Percentiles rank a stretch among this genome's conserved stretches.
Evolutionary conservation across 2,888 invertebrate species (phyloP).

Genomic region (Phasia obesa): DNA sequence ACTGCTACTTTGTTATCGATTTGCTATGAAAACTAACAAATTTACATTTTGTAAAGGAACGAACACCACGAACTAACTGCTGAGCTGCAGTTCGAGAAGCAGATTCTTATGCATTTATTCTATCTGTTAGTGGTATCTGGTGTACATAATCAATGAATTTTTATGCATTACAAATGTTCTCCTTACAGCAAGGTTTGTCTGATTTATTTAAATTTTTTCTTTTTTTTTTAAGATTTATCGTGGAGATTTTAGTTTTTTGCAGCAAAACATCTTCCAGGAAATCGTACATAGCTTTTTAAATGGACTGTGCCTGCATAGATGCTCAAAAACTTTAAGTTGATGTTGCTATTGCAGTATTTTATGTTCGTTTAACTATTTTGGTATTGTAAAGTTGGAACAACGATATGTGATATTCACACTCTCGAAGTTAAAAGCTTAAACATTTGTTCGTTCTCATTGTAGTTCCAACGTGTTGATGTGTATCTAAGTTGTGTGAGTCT

Average conservation of each 20-base stretch:
- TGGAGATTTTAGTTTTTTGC: conserved; percentile 46
- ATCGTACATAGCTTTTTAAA: conserved; percentile 7
- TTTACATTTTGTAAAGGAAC: conserved; percentile 27
- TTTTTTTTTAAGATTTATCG: conserved; percentile 27
- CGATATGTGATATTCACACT: conserved; percentile 70
- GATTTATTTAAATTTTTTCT: too few relatives aligned
- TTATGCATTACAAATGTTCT: conserved; percentile 65
- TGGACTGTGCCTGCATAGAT: background rate
- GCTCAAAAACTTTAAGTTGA: too few relatives aligned
- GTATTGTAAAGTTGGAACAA: conserved; percentile 68
- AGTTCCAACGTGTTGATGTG: conserved; percentile 51
- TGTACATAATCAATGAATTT: conserved; percentile 70
- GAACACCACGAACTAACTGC: conserved; percentile 11
- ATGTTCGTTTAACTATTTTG: too few relatives aligned
- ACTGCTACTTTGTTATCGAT: conserved; percentile 71
- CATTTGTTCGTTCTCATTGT: conserved; percentile 34
- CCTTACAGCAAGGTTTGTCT: conserved; percentile 28
- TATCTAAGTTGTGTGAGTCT: too few relatives aligned
- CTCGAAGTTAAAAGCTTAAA: conserved; percentile 65
- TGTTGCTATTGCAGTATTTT: conserved; percentile 4
- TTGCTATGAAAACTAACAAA: conserved; percentile 56
- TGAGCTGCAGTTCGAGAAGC: too few relatives aligned
- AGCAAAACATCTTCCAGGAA: conserved; percentile 58
- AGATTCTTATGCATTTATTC: conserved; percentile 3
- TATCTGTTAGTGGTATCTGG: conserved; percentile 62